Percentiles rank a stretch among this genome's conserved stretches.
These are phyloP conservation scores for Fregetta grallaria DNA, from an alignment of 2,113 vertebrate genomes.

Conservation along the genomic window DNA sequence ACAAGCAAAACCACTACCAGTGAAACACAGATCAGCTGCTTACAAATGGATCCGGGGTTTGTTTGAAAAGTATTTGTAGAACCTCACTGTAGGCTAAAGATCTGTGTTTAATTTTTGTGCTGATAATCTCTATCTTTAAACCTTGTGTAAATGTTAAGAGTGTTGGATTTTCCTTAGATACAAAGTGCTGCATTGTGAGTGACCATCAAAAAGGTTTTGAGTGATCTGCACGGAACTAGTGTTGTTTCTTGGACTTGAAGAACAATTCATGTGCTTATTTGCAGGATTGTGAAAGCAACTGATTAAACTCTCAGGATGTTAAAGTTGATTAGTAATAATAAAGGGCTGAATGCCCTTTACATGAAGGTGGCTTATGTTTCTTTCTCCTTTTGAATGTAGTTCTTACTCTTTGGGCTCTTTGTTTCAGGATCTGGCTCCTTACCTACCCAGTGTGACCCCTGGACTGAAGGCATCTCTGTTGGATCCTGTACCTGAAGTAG, in stretches of 20 bases:
- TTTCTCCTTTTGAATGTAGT: not conserved
- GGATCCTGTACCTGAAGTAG: slow-evolving; percentile 96
- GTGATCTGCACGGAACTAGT: not conserved
- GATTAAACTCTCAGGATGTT: not conserved
- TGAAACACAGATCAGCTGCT: not conserved
- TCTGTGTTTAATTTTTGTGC: slow-evolving; percentile 14
- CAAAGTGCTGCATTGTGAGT: not conserved
- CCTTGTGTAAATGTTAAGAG: slow-evolving; percentile 20
- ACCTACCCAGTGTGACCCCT: slow-evolving; percentile 95
- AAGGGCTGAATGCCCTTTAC: not conserved
- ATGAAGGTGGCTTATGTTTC: not conserved
- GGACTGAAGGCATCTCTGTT: slow-evolving; percentile 93
- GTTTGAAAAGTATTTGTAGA: slow-evolving; percentile 1
- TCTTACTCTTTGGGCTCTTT: not conserved
- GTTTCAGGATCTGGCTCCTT: slow-evolving; percentile 92
- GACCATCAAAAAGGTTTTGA: not conserved
- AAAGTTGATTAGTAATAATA: not conserved
- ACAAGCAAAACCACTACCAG: not conserved
- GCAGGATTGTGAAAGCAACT: not conserved
- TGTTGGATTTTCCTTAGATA: not conserved
- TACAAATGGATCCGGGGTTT: not conserved
- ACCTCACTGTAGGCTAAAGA: not conserved
- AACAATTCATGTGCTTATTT: not conserved
- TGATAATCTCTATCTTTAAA: slow-evolving; percentile 12
- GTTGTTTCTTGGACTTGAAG: not conserved